Base-by-base conservation (phyloP, 53 echinoderm and acorn worm genomes). In the Temnopleurus reevesii region DNA sequence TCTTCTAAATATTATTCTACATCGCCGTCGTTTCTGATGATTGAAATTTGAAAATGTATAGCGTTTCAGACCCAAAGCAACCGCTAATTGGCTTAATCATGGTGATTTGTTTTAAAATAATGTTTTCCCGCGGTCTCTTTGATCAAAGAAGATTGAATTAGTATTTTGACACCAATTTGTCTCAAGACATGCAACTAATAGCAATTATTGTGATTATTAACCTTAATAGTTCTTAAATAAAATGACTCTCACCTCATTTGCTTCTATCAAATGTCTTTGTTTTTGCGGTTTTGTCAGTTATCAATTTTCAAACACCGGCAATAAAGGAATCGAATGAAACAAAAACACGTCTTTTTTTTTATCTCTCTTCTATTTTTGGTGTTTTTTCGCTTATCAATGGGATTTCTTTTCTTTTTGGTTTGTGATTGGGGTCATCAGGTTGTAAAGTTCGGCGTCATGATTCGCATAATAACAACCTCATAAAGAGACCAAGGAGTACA, bases 361-460 rank as follows among this genome's bases (percentile, higher is more conserved):
- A 21, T 71, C 8, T 5, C 71, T 41, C 1, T 71, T 71, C 71
- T 36, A 71, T 38, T 71, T 21, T 9, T 71, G n/a, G 6, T 71
- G 21, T 71, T 71, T n/a, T 7, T 8, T 71, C 38, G 4, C 38
- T 79, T 79, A 46, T 79, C 49, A 79, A 46, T 5, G 30, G 76
- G 15, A 17, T 83, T 83, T 83, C 56, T 36, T 82, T 83, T 47
- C 21, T 5, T 12, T 49, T 46, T n/a, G 60, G 19, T 21, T 83
- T 55, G 38, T n/a, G 23, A 53, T 53, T 12, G n/a, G 51, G 83
- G 83, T 83, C 83, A 83, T 83, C 55, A 55, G 83, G 83, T 27
- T 53, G 55, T 83, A 83, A 83, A 83, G 21, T 54, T 8, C 55
- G 83, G 83, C 83, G 83, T 83, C 83, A 55, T 83, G 83, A 49